Base-by-base conservation (phyloP, 2,888 invertebrate species). In the Caprella mutica region DNA sequence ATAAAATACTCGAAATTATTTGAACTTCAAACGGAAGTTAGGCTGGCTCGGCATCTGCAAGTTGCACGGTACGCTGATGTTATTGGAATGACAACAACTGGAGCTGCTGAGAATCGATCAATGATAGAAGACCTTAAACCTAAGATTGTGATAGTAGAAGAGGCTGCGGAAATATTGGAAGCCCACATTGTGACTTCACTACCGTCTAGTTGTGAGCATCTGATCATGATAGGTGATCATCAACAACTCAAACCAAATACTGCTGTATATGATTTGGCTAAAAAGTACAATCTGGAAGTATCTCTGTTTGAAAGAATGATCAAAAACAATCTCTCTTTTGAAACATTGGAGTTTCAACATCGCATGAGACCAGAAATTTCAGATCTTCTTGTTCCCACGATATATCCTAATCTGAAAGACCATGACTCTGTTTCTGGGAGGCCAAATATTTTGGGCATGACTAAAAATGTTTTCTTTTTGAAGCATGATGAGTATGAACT, bases 121-220 rank as follows among this genome's bases (percentile, higher is more conserved):
- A 24, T 56, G 29, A 26, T 56, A 3, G 50, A 51, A 35, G 56
- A 56, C n/a, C 35, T 56, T 17, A 44, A 43, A 24, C 56, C 56
- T 2, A 26, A 26, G 14, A 56, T 56, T 26, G 84, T 85, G 0
- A 78, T 86, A 17, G 84, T 92, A 1, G 91, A 92, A 72, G 92
- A 92, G 74, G 90, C 90, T 0, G 90, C 88, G 0, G 89, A 91
- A 74, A 85, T 90, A 0, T 72, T 89, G 33, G 92, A 92, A 70
- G 78, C 85, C 0, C 91, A 91, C 69, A 80, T 89, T n/a, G 74
- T 89, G 0, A 82, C 85, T 0, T 81, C 86, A 0, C 73, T 91
- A 14, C 19, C 27, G 26, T 19, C 51, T 12, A 38, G 19, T 38
- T 51, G 51, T 17, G 35, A 51, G 38, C 51, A 51, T n/a, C 51